Conservation (phyloP, 30 jellyfish, hydroid and myxozoan species). For the Cassiopea xamachana region DNA sequence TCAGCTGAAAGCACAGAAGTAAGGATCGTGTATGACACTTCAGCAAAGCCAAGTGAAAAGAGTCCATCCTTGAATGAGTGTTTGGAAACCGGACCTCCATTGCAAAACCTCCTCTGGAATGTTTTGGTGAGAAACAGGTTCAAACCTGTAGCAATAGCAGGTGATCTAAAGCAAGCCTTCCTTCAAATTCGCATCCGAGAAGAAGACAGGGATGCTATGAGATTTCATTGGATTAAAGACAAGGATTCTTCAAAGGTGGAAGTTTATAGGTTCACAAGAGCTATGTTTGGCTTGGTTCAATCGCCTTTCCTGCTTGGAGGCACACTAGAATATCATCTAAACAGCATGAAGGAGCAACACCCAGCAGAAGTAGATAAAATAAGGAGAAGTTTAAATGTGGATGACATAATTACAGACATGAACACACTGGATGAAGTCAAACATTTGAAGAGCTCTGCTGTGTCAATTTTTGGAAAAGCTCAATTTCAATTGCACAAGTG, state of each 20-base stretch:
- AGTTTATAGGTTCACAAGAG: constrained; percentile 46
- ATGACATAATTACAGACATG: constrained; percentile 65
- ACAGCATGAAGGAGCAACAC: constrained; percentile 10
- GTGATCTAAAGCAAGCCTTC: constrained; percentile 75
- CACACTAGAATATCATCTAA: constrained; percentile 56
- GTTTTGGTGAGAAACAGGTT: constrained; percentile 48
- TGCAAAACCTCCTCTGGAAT: constrained; percentile 40
- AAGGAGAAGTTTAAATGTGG: constrained; percentile 68
- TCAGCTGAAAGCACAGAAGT: constrained; percentile 65
- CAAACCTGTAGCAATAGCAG: constrained; percentile 40
- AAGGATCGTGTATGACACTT: constrained; percentile 57
- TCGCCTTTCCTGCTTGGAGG: constrained; percentile 76
- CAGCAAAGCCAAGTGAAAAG: constrained; percentile 54
- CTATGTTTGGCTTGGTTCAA: constrained; percentile 60
- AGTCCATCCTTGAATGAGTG: constrained; percentile 61
- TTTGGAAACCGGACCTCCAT: constrained; percentile 71
- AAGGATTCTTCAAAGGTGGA: constrained; percentile 29
- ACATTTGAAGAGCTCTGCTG: constrained; percentile 26
- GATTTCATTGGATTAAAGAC: constrained; percentile 38
- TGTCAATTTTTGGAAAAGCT: constrained; percentile 20
- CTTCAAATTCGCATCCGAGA: constrained; percentile 45
- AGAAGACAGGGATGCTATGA: constrained; percentile 58
- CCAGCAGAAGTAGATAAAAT: too few species aligned
- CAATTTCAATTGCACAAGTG: constrained; percentile 69
- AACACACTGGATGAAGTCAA: constrained; percentile 23